Evolutionary conservation across 2,797 vertebrate species (phyloP).

Genomic region (Synaphobranchus kaupii): DNA sequence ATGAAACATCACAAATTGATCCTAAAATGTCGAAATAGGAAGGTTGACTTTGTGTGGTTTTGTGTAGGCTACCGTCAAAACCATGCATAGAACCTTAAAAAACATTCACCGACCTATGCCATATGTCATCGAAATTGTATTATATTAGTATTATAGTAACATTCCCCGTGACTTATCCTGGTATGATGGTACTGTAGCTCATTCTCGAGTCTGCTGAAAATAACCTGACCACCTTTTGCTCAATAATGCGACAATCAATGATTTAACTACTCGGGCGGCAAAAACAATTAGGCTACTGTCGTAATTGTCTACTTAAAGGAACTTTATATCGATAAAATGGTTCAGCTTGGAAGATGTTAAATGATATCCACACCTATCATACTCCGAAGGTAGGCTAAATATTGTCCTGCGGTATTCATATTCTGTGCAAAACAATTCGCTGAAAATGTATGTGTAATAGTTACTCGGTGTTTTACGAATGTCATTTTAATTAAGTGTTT

Average conservation of each 20-base stretch:
- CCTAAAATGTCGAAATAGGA: not conserved
- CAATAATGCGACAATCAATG: conserved; percentile 4
- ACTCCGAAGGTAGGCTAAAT: not conserved
- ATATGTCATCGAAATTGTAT: not conserved
- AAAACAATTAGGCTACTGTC: not conserved
- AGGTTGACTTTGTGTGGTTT: not conserved
- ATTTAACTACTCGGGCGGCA: not conserved
- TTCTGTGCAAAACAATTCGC: not conserved
- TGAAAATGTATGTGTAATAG: not conserved
- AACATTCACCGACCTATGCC: not conserved
- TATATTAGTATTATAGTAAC: not conserved
- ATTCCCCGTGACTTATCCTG: not conserved
- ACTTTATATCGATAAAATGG: not conserved
- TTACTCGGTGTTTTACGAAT: not conserved
- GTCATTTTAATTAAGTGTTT: not conserved
- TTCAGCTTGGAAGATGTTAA: not conserved
- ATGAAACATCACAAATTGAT: not conserved
- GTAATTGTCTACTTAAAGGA: not conserved
- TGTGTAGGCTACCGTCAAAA: not conserved
- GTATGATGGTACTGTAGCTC: not conserved
- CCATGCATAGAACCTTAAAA: not conserved
- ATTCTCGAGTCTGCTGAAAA: not conserved
- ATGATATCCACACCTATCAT: not conserved
- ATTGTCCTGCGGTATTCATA: not conserved
- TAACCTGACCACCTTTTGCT: not conserved